phyloP scores from a whole-genome alignment of 1,140 invertebrate genomes.

The Probaryconus sp. region DNA sequence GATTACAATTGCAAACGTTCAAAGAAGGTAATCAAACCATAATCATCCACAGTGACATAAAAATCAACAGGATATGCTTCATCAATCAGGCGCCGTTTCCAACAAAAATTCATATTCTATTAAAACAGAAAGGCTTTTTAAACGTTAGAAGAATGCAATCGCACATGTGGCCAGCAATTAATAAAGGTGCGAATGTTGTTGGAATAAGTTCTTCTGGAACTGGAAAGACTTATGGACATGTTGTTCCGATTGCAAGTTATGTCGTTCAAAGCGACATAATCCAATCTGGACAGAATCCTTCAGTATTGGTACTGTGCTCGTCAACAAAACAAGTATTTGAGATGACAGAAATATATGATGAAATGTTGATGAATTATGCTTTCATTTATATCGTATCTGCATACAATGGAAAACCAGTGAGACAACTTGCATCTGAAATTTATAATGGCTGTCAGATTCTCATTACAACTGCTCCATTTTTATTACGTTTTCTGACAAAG shows the following conservation, averaged over 20 bases:
- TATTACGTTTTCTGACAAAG: constrained; percentile 64
- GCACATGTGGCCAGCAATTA: constrained; percentile 75
- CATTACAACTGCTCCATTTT: constrained; percentile 71
- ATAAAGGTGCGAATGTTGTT: constrained; percentile 66
- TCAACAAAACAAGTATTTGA: constrained; percentile 66
- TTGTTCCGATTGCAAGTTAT: constrained; percentile 64
- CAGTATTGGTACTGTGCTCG: constrained; percentile 69
- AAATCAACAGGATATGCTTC: constrained; percentile 53
- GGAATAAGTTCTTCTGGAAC: constrained; percentile 65
- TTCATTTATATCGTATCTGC: constrained; percentile 65
- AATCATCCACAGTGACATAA: constrained; percentile 63
- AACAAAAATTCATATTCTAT: constrained; percentile 63
- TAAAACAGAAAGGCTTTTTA: too few species aligned
- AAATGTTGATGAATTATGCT: constrained; percentile 51
- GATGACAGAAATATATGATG: constrained; percentile 51
- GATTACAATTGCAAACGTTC: too few species aligned
- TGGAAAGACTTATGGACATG: constrained; percentile 74
- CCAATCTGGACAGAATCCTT: constrained; percentile 61
- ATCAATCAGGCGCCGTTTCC: constrained; percentile 64
- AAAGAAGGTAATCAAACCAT: constrained; percentile 62
- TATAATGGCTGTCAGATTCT: constrained; percentile 75
- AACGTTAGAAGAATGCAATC: constrained; percentile 68
- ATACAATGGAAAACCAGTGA: constrained; percentile 67
- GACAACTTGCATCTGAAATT: constrained; percentile 65
- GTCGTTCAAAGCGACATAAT: constrained; percentile 49